A percentile compares a stretch with the other conserved stretches of the same genome.
Conservation (phyloP, 2,797 vertebrate species). For the Danio jaintianensis region DNA sequence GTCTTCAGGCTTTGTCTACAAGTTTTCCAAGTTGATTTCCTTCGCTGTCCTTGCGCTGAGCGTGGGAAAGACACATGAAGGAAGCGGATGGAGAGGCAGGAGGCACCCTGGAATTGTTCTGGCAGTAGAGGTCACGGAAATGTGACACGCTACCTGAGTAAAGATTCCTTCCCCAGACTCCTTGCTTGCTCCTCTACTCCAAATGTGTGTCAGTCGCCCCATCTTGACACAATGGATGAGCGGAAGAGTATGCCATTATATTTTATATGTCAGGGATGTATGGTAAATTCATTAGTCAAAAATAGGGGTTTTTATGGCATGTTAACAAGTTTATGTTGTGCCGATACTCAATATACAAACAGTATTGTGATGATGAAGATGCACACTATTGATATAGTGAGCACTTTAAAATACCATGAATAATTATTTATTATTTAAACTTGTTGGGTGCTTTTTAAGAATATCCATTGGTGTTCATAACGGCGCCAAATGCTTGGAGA, state of each 20-base stretch:
- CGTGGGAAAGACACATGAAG: slow-evolving; percentile 86
- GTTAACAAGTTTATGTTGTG: background rate
- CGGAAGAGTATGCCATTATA: slow-evolving; percentile 67
- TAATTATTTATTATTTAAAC: too few species aligned
- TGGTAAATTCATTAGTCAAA: slow-evolving; percentile 63
- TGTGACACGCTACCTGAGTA: slow-evolving; percentile 81
- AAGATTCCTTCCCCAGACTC: slow-evolving; percentile 72
- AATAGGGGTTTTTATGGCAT: background rate
- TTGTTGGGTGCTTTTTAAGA: too few species aligned
- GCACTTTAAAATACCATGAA: too few species aligned
- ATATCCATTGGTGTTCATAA: too few species aligned
- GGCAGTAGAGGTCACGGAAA: slow-evolving; percentile 80
- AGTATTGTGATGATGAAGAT: background rate
- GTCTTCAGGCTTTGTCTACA: slow-evolving; percentile 73
- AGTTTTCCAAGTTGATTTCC: slow-evolving; percentile 82
- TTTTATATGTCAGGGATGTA: slow-evolving; percentile 57
- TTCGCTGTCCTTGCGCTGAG: slow-evolving; percentile 78
- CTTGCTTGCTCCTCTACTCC: slow-evolving; percentile 65
- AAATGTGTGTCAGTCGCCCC: slow-evolving; percentile 59
- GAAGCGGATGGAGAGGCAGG: slow-evolving; percentile 80
- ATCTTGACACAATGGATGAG: slow-evolving; percentile 69
- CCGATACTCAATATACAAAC: too few species aligned
- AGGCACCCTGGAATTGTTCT: slow-evolving; percentile 86
- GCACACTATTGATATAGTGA: too few species aligned
- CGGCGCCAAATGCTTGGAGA: too few species aligned